A percentile compares a stretch with the other conserved stretches of the same genome.
These are phyloP conservation scores for Scaptomyza flava DNA, from an alignment of 2,888 invertebrate genomes.

Conservation along the genomic window DNA sequence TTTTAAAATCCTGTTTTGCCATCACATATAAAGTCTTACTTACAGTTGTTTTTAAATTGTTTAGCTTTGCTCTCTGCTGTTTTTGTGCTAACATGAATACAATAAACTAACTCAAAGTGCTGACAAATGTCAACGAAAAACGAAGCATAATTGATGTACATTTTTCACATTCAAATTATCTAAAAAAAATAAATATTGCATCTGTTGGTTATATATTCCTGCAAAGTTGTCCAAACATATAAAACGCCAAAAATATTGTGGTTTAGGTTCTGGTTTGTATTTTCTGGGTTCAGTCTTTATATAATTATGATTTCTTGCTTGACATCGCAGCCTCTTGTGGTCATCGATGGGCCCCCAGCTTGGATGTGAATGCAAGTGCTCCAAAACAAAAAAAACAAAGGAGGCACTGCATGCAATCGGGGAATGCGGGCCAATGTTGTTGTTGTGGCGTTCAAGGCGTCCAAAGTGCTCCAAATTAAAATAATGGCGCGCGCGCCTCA, in stretches of 20 bases:
- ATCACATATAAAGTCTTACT: background rate
- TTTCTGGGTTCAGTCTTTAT: conserved; percentile 58
- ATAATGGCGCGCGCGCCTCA: conserved; percentile 36
- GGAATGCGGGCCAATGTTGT: conserved; percentile 32
- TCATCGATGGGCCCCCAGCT: conserved; percentile 60
- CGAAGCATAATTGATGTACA: no score
- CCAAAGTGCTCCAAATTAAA: conserved; percentile 48
- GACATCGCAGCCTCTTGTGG: conserved; percentile 42
- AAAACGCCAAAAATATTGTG: conserved; percentile 13
- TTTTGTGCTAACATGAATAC: background rate
- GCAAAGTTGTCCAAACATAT: no score
- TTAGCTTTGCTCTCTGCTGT: background rate
- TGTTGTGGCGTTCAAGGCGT: conserved; percentile 15
- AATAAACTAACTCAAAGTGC: background rate
- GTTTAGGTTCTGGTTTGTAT: conserved; percentile 19
- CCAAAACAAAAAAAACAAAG: no score
- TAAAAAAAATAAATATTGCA: no score
- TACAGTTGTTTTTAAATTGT: background rate
- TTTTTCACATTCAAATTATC: no score
- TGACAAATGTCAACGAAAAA: background rate
- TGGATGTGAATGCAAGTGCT: conserved; percentile 16
- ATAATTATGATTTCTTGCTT: background rate
- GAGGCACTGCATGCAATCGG: conserved; percentile 15
- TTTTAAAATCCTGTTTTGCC: background rate
- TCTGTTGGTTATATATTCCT: background rate